These are phyloP conservation scores for Hippoglossus stenolepis DNA, from an alignment of 2,113 vertebrate species.

Conservation along the genomic window DNA sequence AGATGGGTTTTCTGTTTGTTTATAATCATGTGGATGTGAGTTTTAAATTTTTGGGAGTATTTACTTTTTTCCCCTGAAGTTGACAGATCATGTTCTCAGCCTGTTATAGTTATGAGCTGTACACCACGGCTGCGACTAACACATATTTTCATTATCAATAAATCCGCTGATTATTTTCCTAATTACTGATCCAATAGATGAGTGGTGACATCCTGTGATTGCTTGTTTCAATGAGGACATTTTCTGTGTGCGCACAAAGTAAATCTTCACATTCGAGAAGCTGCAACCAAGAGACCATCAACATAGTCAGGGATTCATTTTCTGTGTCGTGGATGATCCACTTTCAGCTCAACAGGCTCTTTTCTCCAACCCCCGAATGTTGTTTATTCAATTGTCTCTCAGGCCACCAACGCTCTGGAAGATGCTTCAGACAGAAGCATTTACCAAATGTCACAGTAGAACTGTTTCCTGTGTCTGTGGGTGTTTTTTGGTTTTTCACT, in stretches of 20 bases:
- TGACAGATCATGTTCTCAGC: too few species aligned
- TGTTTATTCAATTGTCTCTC: constrained; percentile 5
- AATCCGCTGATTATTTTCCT: not conserved
- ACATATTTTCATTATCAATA: constrained; percentile 1
- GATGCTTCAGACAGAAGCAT: constrained; percentile 5
- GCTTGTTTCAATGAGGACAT: not conserved
- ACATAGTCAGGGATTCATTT: not conserved
- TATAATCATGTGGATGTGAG: too few species aligned
- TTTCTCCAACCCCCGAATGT: not conserved
- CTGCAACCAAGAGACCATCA: too few species aligned
- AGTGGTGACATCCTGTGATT: constrained; percentile 11
- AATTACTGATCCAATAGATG: not conserved
- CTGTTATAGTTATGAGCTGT: too few species aligned
- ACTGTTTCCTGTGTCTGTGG: not conserved
- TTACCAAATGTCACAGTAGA: constrained; percentile 13
- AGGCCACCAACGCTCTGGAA: not conserved
- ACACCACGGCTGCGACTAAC: too few species aligned
- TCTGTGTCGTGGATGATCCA: not conserved
- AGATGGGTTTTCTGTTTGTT: too few species aligned
- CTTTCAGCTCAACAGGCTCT: too few species aligned
- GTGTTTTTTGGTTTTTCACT: not conserved
- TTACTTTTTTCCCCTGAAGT: not conserved
- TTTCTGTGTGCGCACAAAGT: too few species aligned
- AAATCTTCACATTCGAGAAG: too few species aligned
- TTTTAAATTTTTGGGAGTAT: not conserved